phyloP scores from a whole-genome alignment of 1,140 invertebrate species.

The Parapsyche elsis region DNA sequence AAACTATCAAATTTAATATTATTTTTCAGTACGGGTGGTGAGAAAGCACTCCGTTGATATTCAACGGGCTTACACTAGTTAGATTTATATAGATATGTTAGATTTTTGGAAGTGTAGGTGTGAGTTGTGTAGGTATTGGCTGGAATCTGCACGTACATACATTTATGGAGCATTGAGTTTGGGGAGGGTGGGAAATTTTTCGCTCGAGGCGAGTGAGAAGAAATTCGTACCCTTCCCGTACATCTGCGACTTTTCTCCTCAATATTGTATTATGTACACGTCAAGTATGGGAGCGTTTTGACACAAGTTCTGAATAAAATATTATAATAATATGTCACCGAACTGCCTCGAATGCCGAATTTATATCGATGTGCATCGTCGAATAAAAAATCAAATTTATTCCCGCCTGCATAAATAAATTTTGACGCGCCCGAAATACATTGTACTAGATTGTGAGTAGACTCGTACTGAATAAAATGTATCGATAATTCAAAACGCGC shows the following conservation, averaged over 20 bases:
- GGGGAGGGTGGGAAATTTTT: not conserved
- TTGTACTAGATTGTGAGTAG: not conserved
- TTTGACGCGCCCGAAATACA: not conserved
- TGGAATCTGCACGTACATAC: not conserved
- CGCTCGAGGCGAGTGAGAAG: not conserved
- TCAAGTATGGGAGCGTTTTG: conserved; percentile 28
- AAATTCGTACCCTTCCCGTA: conserved; percentile 8
- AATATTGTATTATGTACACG: conserved; percentile 40
- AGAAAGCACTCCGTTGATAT: too few relatives aligned
- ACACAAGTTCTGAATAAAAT: conserved; percentile 32
- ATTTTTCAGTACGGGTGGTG: too few relatives aligned
- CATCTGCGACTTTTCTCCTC: conserved; percentile 34
- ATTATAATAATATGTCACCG: conserved; percentile 34
- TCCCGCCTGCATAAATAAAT: conserved; percentile 5
- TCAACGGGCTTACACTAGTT: too few relatives aligned
- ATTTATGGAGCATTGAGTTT: not conserved
- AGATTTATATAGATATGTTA: too few relatives aligned
- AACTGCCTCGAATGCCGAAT: conserved; percentile 31
- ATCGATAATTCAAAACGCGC: not conserved
- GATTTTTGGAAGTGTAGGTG: too few relatives aligned
- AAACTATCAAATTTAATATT: too few relatives aligned
- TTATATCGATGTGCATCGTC: conserved; percentile 27
- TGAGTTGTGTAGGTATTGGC: too few relatives aligned
- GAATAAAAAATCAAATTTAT: conserved; percentile 32
- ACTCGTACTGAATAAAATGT: conserved; percentile 4